A percentile compares a stretch with the other conserved stretches of the same genome.
These are phyloP conservation scores for Colletes latitarsis DNA, from an alignment of 1,140 invertebrate species.

Conservation along the genomic window DNA sequence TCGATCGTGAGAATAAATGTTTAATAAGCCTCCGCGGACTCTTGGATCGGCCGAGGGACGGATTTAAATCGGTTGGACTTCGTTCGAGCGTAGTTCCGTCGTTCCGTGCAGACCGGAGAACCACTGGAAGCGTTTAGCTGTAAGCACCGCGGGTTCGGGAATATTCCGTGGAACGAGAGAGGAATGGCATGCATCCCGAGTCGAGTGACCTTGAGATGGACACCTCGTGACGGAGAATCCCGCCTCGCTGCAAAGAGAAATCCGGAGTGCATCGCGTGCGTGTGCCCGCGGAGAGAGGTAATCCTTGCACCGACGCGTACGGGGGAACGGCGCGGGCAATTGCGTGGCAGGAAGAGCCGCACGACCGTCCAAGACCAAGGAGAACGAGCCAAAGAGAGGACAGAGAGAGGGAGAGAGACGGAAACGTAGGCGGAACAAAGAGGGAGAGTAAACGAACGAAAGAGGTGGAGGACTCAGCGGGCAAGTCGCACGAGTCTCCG, in stretches of 20 bases:
- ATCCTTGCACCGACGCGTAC: constrained; percentile 25
- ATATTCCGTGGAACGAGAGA: constrained; percentile 15
- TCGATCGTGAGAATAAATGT: too few species aligned
- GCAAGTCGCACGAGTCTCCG: constrained; percentile 71
- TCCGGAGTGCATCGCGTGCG: constrained; percentile 28
- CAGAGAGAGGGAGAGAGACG: constrained; percentile 18
- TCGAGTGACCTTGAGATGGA: constrained; percentile 51
- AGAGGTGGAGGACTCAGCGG: constrained; percentile 64
- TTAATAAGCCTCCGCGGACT: too few species aligned
- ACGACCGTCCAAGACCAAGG: constrained; percentile 4
- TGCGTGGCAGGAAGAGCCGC: constrained; percentile 43
- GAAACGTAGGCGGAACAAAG: constrained; percentile 14
- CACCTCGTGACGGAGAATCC: constrained; percentile 35
- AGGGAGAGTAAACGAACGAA: constrained; percentile 48
- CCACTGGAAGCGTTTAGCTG: constrained; percentile 37
- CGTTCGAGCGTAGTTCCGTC: too few species aligned
- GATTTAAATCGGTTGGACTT: too few species aligned
- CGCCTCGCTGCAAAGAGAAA: constrained; percentile 24
- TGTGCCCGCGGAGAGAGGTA: neutral
- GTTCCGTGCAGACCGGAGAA: constrained; percentile 21
- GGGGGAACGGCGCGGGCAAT: constrained; percentile 38
- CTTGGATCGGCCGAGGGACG: too few species aligned
- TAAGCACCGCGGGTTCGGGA: constrained; percentile 35
- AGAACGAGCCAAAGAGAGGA: constrained; percentile 28
- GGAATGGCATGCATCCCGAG: constrained; percentile 31